Base-by-base conservation (phyloP, 2,888 invertebrate species). In the Euclidia mi region DNA sequence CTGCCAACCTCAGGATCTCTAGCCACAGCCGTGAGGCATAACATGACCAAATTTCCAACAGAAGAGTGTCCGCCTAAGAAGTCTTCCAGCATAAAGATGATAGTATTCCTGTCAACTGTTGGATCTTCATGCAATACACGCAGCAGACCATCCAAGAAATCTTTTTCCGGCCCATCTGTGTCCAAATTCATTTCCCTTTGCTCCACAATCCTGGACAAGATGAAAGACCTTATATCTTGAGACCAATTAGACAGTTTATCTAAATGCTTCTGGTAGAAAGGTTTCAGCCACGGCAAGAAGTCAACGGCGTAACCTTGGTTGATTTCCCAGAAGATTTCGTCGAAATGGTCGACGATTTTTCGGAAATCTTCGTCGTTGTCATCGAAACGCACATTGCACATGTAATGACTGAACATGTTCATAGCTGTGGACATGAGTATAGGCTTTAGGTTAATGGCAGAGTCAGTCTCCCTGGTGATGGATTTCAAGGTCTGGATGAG, bases 251-350 rank as follows among this genome's bases (percentile, higher is more conserved):
- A 95, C 3, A 98, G 89, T 66, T 96, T 96, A 1, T 95, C 94
- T 91, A 97, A 95, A 76, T 97, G 97, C 1, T 94, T 92, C 2
- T 89, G 89, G 84, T 97, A 98, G 57, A 97, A 95, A 0, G 97
- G 97, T 0, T 96, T 91, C 0, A 98, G 85, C 96, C 97, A 98
- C 0, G 98, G 98, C 15, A 98, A 80, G 78, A 98, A 98, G 78
- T 98, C 98, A 0, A 98, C 95, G 0, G 97, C 97, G 83, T 98
- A 98, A 0, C 98, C 98, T 76, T 98, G 97, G 85, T 98, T 98
- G 64, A 98, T 98, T 81, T 98, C 98, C 97, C 97, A 98, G 91
- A 98, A 98, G 45, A 98, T 98, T 72, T 97, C 96, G 76, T 98
- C 98, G 83, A 98, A 98, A 53, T 95, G 95, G 17, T 96, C 92